These are phyloP conservation scores for Hemiprocne comata DNA, from an alignment of 2,113 vertebrate genomes.

Conservation along the genomic window DNA sequence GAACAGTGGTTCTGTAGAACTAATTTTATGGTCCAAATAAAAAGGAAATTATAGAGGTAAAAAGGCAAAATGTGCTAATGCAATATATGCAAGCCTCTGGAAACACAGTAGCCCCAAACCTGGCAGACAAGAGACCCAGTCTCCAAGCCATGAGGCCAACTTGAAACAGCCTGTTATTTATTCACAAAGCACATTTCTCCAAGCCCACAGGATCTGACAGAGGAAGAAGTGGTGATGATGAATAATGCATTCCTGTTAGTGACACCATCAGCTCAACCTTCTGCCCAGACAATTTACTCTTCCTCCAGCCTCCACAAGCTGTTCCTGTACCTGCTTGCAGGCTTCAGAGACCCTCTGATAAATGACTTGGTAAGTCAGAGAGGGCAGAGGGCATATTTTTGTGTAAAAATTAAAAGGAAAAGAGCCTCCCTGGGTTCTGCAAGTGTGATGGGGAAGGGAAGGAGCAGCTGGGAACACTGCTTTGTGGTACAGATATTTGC, in stretches of 20 bases:
- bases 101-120: background rate
- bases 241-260: conserved; percentile 40
- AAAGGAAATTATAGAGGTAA: background rate
- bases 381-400: background rate
- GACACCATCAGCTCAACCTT: conserved; percentile 20
- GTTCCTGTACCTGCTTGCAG: background rate
- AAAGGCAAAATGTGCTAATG: background rate
- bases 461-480: background rate
- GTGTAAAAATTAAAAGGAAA: background rate
- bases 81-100: background rate
- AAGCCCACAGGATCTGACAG: background rate
- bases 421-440: background rate
- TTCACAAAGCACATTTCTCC: conserved; percentile 39
- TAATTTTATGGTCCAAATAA: background rate
- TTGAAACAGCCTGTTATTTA: conserved; percentile 32
- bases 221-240: conserved; percentile 29
- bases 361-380: background rate
- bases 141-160: background rate
- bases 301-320: background rate
- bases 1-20: background rate
- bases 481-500: background rate
- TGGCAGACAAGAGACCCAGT: background rate
- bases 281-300: background rate
- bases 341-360: conserved; percentile 12
- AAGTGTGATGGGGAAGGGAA: background rate